These are phyloP conservation scores for Dione vanillae DNA, from an alignment of 2,888 invertebrate species.

Conservation along the genomic window DNA sequence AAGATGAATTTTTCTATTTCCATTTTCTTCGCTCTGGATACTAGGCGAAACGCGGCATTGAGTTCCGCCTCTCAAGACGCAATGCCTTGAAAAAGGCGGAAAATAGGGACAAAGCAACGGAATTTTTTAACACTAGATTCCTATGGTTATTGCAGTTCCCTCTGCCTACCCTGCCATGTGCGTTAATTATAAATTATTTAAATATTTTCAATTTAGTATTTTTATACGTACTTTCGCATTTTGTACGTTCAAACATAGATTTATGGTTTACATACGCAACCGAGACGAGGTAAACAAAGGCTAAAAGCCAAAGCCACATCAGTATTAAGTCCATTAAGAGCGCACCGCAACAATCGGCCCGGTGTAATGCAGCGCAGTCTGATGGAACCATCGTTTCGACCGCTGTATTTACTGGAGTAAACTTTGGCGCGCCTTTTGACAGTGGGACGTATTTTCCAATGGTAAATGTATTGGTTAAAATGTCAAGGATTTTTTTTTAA, in stretches of 20 bases:
- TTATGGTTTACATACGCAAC: conserved; percentile 49
- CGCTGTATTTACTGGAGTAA: conserved; percentile 28
- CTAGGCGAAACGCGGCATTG: too few species aligned
- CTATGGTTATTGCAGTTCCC: too few species aligned
- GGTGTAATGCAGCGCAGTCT: conserved; percentile 65
- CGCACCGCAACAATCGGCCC: conserved; percentile 70
- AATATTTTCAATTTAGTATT: neutral
- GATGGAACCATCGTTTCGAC: conserved; percentile 39
- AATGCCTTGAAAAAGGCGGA: too few species aligned
- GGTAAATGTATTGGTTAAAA: neutral
- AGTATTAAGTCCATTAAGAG: conserved; percentile 80
- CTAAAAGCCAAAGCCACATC: conserved; percentile 81
- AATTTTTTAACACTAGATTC: too few species aligned
- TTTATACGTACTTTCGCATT: neutral
- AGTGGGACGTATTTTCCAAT: neutral
- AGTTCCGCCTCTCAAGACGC: too few species aligned
- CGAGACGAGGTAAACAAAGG: conserved; percentile 75
- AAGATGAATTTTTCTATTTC: too few species aligned
- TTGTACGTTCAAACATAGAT: conserved; percentile 37
- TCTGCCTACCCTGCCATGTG: too few species aligned
- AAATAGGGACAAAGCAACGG: too few species aligned
- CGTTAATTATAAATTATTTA: too few species aligned
- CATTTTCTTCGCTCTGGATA: too few species aligned
- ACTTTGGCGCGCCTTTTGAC: conserved; percentile 23
- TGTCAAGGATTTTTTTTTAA: neutral